Base-by-base conservation (phyloP, 2,888 invertebrate genomes). In the Rapana venosa region DNA sequence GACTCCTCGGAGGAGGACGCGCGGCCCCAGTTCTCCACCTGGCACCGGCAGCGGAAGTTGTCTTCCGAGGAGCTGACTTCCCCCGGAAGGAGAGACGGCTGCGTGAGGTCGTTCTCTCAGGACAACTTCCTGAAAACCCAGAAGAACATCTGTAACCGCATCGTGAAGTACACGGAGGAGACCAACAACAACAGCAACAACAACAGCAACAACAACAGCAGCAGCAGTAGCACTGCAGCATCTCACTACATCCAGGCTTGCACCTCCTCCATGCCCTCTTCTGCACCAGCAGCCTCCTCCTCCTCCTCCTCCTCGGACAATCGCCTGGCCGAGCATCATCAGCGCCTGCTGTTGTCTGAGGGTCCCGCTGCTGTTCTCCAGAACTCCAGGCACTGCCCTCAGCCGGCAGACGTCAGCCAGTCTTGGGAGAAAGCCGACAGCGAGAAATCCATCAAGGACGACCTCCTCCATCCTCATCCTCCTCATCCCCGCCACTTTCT, bases 71-170 rank as follows among this genome's bases (percentile, higher is more conserved):
- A 32, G 26, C 15, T 30, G 15, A 30, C 30, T 11, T 35, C 47
- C 13, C 36, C 81, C 15, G 32, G 13, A 6, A 83, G 30, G 81
- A 83, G 22, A 83, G 35, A 79, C 35, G 35, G 79, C 35, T 47
- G 32, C 81, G 98, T 96, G 98, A 98, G 22, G 22, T 83, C 81
- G 0, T 36, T 11, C 47, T 83, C 81, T 2, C 81, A 83, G 89
- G 95, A 95, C 66, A 92, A 93, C 56, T 92, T 93, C 61, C 88
- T 93, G 35, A 95, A 94, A 90, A 92, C 92, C 30, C 92, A 93
- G 88, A 95, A 94, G 90, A 93, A 95, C 85, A 88, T 91, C 35
- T 93, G 94, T 30, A 95, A 95, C 91, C 92, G 93, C 93, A 94
- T 90, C 89, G 94, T 74, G 92, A 93, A 90, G 66, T 91, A 88